phyloP scores from a whole-genome alignment of 2,797 vertebrate genomes.

The Phaenicophaeus curvirostris region DNA sequence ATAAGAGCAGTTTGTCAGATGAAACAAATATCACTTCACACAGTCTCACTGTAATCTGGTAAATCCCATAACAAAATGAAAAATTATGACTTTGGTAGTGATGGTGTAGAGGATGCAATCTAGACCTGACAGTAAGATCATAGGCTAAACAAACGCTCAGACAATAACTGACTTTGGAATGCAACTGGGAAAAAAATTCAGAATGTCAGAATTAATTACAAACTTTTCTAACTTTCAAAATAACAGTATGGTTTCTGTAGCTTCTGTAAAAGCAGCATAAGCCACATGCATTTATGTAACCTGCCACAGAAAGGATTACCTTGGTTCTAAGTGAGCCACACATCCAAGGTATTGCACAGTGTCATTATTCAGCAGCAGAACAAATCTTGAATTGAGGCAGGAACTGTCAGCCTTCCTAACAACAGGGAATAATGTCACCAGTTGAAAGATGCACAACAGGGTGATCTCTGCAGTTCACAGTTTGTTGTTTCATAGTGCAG shows the following conservation, averaged over 20 bases:
- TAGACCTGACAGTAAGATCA: background rate
- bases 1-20: background rate
- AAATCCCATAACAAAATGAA: background rate
- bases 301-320: background rate
- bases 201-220: background rate
- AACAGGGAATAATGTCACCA: background rate
- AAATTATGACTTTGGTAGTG: background rate
- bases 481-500: background rate
- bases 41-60: background rate
- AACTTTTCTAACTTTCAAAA: background rate
- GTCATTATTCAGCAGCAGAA: background rate
- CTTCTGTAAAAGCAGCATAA: background rate
- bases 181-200: background rate
- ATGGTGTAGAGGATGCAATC: background rate
- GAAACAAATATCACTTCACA: background rate
- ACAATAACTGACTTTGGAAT: background rate
- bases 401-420: background rate
- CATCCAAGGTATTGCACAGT: background rate
- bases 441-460: background rate
- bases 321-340: background rate
- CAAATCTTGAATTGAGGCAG: slow-evolving; percentile 1
- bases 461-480: background rate
- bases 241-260: background rate
- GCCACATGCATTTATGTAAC: background rate
- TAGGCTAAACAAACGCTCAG: background rate